Conservation (phyloP, 1,140 invertebrate genomes). For the Caenorhabditis inopinata region DNA sequence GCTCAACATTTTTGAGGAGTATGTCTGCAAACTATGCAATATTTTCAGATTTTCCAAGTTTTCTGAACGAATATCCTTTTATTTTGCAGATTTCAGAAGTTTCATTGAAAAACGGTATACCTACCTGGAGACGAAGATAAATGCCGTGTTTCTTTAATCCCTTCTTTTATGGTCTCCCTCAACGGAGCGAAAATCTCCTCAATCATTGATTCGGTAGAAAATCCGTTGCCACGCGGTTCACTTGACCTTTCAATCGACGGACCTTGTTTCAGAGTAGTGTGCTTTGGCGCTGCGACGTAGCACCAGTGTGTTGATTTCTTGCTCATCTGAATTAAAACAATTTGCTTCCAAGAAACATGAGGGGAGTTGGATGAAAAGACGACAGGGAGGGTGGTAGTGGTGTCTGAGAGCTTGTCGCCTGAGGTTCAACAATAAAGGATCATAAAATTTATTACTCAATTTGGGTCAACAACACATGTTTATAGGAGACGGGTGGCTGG, state of each 20-base stretch:
- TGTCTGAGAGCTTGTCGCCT: background rate
- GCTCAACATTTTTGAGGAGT: too few relatives aligned
- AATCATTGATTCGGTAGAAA: background rate
- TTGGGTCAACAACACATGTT: constrained; percentile 32
- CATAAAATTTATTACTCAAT: constrained; percentile 28
- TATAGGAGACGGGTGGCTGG: constrained; percentile 4
- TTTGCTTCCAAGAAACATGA: background rate
- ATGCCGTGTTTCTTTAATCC: constrained; percentile 10
- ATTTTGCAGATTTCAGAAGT: too few relatives aligned
- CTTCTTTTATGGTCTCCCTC: constrained; percentile 10
- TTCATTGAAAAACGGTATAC: background rate
- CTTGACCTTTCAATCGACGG: constrained; percentile 13
- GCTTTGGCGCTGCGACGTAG: constrained; percentile 15
- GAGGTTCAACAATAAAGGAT: constrained; percentile 17
- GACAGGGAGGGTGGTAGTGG: background rate
- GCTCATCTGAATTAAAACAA: constrained; percentile 23
- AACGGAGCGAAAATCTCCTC: constrained; percentile 17
- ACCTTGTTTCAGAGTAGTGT: background rate
- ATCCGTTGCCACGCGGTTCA: background rate
- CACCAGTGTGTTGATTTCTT: constrained; percentile 26
- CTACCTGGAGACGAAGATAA: constrained; percentile 6
- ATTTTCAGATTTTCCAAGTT: too few relatives aligned
- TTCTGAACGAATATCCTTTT: too few relatives aligned
- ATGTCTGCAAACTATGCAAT: too few relatives aligned
- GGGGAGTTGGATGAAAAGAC: background rate